Percentiles rank a stretch among this genome's conserved stretches.
Evolutionary conservation across 2,888 invertebrate genomes (phyloP).

Genomic region (Drosophila emarginata): DNA sequence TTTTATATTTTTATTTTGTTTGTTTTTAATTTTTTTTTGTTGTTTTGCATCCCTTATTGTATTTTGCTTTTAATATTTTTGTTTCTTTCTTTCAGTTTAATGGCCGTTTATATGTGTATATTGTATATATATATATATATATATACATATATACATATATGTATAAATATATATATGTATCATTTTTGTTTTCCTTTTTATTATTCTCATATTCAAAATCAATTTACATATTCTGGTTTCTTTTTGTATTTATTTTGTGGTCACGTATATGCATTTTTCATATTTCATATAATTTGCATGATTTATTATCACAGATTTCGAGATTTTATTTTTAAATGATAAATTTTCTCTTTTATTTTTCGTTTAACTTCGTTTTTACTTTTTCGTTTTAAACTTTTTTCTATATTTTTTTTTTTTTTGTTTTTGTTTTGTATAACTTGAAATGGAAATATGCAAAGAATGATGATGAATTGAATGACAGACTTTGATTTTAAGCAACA

Average conservation of each 20-base stretch:
- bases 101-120: constrained; percentile 6
- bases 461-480: constrained; percentile 41
- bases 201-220: constrained; percentile 12
- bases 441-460: constrained; percentile 43
- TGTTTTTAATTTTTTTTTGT: constrained; percentile 24
- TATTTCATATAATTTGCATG: constrained; percentile 50
- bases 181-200: constrained; percentile 19
- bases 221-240: constrained; percentile 31
- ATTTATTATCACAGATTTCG: constrained; percentile 28
- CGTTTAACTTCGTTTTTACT: constrained; percentile 28
- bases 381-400: constrained; percentile 23
- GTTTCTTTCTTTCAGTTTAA: constrained; percentile 9
- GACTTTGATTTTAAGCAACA: constrained; percentile 18
- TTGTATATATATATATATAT: constrained; percentile 1
- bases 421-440: constrained; percentile 12
- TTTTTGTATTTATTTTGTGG: constrained; percentile 33
- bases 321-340: constrained; percentile 43
- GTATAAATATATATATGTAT: neutral
- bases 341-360: constrained; percentile 32
- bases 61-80: constrained; percentile 13
- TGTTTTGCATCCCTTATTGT: neutral
- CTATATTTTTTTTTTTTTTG: constrained; percentile 14
- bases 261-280: constrained; percentile 13
- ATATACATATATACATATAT: neutral
- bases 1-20: constrained; percentile 40